Evolutionary conservation across 2,888 invertebrate genomes (phyloP).

Genomic region (Aradus depressus): DNA sequence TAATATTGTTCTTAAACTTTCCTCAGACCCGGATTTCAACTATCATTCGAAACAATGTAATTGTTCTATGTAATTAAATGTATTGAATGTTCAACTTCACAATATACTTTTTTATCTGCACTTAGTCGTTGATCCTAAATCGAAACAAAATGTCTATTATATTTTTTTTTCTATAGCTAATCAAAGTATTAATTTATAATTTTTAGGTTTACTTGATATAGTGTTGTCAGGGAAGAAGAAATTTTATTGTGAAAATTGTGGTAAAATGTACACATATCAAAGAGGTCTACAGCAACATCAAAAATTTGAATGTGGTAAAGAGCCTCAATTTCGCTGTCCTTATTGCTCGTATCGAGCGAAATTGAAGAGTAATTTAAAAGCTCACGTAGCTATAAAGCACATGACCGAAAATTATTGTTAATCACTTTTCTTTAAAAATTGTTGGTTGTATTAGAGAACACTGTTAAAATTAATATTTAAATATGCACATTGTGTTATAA

Average conservation of each 20-base stretch:
- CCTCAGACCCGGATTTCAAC: no score
- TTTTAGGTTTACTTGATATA: not conserved
- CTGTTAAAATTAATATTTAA: no score
- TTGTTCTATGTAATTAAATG: no score
- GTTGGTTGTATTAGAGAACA: no score
- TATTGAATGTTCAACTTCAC: no score
- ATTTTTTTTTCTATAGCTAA: not conserved
- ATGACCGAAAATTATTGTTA: no score
- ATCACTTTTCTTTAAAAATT: no score
- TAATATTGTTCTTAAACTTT: no score
- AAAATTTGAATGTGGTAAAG: conserved; percentile 36
- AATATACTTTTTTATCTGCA: not conserved
- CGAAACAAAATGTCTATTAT: not conserved
- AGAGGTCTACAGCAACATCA: conserved; percentile 34
- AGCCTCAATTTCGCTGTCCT: conserved; percentile 34
- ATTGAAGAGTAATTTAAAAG: conserved; percentile 31
- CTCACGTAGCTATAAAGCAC: no score
- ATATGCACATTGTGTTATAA: no score
- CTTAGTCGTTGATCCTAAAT: not conserved
- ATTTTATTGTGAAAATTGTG: conserved; percentile 26
- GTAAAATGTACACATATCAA: conserved; percentile 32
- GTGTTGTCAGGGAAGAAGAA: not conserved
- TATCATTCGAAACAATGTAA: no score
- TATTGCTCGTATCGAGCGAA: conserved; percentile 34
- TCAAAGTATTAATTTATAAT: not conserved